phyloP scores from a whole-genome alignment of 2,113 vertebrate species.

The Equus przewalskii region DNA sequence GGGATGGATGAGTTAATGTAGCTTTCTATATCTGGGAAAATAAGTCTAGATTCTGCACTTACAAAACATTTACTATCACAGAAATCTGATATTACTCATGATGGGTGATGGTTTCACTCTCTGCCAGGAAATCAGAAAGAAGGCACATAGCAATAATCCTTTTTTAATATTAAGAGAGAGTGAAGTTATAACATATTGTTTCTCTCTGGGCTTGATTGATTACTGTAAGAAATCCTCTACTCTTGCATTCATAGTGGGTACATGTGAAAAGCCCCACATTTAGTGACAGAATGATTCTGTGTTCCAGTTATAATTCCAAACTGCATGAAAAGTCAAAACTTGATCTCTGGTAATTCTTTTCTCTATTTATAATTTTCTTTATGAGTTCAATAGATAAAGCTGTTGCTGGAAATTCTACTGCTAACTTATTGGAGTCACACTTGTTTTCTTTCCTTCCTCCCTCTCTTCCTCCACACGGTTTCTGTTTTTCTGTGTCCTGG shows the following conservation, averaged over 20 bases:
- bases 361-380: not conserved
- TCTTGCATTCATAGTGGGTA: not conserved
- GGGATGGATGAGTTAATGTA: not conserved
- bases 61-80: not conserved
- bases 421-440: not conserved
- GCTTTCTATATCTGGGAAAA: not conserved
- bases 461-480: not conserved
- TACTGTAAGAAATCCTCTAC: not conserved
- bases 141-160: not conserved
- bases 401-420: not conserved
- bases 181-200: not conserved
- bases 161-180: not conserved
- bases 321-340: not conserved
- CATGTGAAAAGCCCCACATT: not conserved
- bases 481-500: not conserved
- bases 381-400: not conserved
- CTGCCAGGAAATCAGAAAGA: not conserved
- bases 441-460: not conserved
- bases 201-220: not conserved
- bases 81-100: not conserved
- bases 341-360: not conserved
- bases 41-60: not conserved
- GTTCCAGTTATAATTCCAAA: not conserved
- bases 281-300: not conserved
- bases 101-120: rapidly evolving